Evolutionary conservation across 1,140 invertebrate species (phyloP), one percentile per base, ranked within the genome.

Genomic region (Sycophila sp.): DNA sequence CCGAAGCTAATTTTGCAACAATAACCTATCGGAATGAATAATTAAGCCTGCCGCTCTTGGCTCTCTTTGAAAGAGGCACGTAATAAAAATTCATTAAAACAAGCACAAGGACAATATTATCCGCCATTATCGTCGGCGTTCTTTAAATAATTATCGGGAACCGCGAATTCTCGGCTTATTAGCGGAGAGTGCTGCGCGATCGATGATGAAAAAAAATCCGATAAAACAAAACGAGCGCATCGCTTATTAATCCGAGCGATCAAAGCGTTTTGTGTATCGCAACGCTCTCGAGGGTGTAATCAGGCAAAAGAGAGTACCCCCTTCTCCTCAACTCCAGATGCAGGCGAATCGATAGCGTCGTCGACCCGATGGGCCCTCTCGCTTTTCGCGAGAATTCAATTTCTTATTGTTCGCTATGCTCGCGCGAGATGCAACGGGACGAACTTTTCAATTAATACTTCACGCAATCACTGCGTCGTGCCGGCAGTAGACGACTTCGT

Each of bases 391-490:
- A 59, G 28, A n/a, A 22, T 19, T 62, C 40, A 22, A 47, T 62
- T 45, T 62, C 59, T 47, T 47, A 42, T 45, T 45, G 4, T 6
- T 4, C 34, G 0, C 15, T 17, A 15, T 24, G 4, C 59, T n/a
- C 38, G 59, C 22, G n/a, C 59, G 38, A 30, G 32, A 7, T 19
- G 2, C 13, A 15, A 8, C 5, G n/a, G 7, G 34, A 19, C n/a
- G 24, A 34, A 49, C 60, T 49, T 49, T 30, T 63, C 45, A 63
- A 49, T 63, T 49, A 49, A 49, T 49, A 28, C 34, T 63, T 63
- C 34, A 63, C 30, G 45, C 42, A 63, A 28, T 49, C 60, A 17
- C 42, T 60, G 38, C 24, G 28, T 24, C 38, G n/a, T n/a, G n/a
- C n/a, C n/a, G n/a, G n/a, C n/a, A 32, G 26, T 28, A 26, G 32